Base-by-base conservation (phyloP, 23 tunicate genomes). In the Phallusia fumigata region DNA sequence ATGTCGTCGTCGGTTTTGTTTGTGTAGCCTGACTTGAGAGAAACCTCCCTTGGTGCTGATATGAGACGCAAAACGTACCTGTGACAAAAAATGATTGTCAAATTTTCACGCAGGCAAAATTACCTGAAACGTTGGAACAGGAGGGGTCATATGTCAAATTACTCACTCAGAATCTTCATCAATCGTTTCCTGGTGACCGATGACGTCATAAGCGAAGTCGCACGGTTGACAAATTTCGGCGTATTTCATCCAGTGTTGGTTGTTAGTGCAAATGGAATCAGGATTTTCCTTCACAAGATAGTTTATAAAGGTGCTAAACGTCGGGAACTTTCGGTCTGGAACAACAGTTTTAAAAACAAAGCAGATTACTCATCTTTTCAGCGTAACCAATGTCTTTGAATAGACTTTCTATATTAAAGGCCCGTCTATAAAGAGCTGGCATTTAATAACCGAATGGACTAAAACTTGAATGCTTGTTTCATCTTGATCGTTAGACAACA, bases 1-100 rank as follows among this genome's bases (percentile, higher is more conserved):
- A 58, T 6, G 69, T 58, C 69, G 16, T 58, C 69, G 28, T 58
- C 69, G 69, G 69, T 58, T 58, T 58, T 58, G 28, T 58, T 58
- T 58, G 3, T 22, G 16, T 58, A 58, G 3, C 15, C 28, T 21
- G 69, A 24, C 16, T 24, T 58, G 16, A 58, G 69, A 6, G 26
- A 24, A 22, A 58, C 3, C 13, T 58, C 16, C 13, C 13, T 16
- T 21, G 69, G 28, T 58, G 69, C 69, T 13, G 15, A 11, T 6
- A 58, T 58, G 5, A 58, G 26, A 21, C 69, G 69, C 69, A 58
- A 58, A 58, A 58, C 28, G 69, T 58, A 58, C 13, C 69, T 58
- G 69, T 13, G 28, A 58, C 69, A 58, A 58, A 58, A 58, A 58
- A 58, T 58, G 13, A 58, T 58, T 58, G 69, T 58, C 13, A 24